phyloP scores from a whole-genome alignment of 2,888 invertebrate species.

The Tribolium freemani region DNA sequence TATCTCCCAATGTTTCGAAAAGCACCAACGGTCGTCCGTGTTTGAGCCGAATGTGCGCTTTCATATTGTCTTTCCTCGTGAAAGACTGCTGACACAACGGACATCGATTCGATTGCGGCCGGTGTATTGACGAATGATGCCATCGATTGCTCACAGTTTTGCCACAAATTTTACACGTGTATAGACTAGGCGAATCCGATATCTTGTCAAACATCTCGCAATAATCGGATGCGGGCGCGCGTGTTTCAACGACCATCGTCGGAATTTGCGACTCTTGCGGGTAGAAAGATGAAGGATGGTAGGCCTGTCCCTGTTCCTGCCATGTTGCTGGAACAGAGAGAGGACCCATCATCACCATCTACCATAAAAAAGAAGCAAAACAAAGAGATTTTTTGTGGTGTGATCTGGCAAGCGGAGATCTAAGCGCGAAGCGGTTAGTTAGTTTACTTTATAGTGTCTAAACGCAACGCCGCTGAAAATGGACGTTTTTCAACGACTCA shows the following conservation, averaged over 20 bases:
- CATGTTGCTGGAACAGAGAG: constrained; percentile 64
- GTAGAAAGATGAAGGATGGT: constrained; percentile 48
- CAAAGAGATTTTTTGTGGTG: not conserved
- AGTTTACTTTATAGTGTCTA: not conserved
- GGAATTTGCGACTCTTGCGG: constrained; percentile 30
- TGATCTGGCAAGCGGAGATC: not conserved
- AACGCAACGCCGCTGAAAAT: too few species aligned
- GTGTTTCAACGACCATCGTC: constrained; percentile 35
- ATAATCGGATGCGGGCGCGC: constrained; percentile 56
- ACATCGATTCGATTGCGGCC: constrained; percentile 75
- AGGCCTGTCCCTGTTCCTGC: constrained; percentile 58
- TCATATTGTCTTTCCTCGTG: constrained; percentile 78
- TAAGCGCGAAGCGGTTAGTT: constrained; percentile 5
- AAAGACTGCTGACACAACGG: constrained; percentile 75
- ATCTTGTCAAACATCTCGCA: constrained; percentile 61
- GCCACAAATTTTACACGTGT: constrained; percentile 75
- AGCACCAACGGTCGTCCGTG: constrained; percentile 62
- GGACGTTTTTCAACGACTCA: too few species aligned
- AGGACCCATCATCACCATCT: constrained; percentile 59
- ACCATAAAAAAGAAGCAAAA: constrained; percentile 40
- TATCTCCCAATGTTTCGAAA: constrained; percentile 27
- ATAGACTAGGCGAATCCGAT: constrained; percentile 65
- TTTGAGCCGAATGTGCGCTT: constrained; percentile 77
- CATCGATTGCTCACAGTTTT: constrained; percentile 78
- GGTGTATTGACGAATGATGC: constrained; percentile 78